Base-by-base conservation (phyloP, 1,140 invertebrate genomes). In the Nebria ingens region DNA sequence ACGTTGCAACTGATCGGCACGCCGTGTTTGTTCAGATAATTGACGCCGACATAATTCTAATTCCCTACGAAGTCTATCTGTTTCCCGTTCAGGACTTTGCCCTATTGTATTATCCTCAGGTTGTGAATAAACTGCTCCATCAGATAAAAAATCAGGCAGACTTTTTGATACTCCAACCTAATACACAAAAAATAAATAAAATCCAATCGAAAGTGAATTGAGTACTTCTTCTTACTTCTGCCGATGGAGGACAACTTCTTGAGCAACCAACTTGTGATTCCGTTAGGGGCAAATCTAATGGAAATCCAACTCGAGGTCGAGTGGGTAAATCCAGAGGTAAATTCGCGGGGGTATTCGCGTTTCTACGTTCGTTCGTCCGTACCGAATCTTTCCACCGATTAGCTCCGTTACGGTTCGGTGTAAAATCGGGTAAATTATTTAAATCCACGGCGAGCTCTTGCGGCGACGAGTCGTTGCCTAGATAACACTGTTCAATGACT, bases 141-240 rank as follows among this genome's bases (percentile, higher is more conserved):
- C 84, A 13, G 81, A 83, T 23, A 87, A 72, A 69, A 87, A 87
- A 61, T 87, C 84, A 15, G 84, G 84, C 51, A 86, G 71, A 66
- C 81, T 80, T 68, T 83, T 81, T 6, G 77, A 74, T n/a, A 76
- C 69, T 45, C 67, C 74, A 13, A 70, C 52, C 65, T 67, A 52
- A 34, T 19, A 38, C n/a, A 34, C 6, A 9, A 34, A 34, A 34
- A 34, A 34, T 6, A 9, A n/a, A n/a, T 9, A 34, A 9, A 9
- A 34, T 34, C 6, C 29, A 34, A 34, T 9, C 6, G 6, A 34
- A 34, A 9, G 6, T 12, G 19, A 49, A n/a, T n/a, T n/a, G n/a
- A n/a, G n/a, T n/a, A n/a, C n/a, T n/a, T n/a, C n/a, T n/a, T n/a
- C 9, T 19, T 38, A 61, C 62, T 55, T 67, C 64, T 19, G 58